Base-by-base conservation (phyloP, 1,140 invertebrate species). In the Tetranychus cinnabarinus region DNA sequence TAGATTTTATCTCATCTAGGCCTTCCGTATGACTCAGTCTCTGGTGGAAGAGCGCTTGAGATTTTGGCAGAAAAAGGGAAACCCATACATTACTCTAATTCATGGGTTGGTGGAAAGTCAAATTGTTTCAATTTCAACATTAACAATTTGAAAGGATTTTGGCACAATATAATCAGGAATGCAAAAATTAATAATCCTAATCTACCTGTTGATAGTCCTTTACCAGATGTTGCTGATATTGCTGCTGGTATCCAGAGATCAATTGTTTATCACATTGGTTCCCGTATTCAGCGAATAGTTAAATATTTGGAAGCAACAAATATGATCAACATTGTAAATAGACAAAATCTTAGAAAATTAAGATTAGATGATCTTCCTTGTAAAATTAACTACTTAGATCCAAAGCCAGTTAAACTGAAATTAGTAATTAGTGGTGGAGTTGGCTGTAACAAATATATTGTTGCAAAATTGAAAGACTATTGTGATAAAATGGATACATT, bases 381-480 rank as follows among this genome's bases (percentile, higher is more conserved):
- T 13, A 59, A 60, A 46, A 8, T 37, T 8, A 35, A 64, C 10
- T 34, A 54, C 35, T 45, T 15, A 37, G 12, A 34, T 36, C 13
- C 33, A 35, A 37, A 7, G 1, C 54, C 61, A 31, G n/a, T 48
- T 13, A 45, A 56, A 23, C 31, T 52, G 13, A 42, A 58, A 64
- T 45, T n/a, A 65, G 84, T 93, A 36, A 77, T 97, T 1, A 95
- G 91, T 56, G 95, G 95, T 23, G 95, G 95, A 58, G 92, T 95
- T 12, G 93, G 92, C 5, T 86, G 86, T 69, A 98, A 97, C 72
- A 74, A 82, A 71, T 87, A 82, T 68, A 82, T 97, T 23, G 78
- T 79, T 56, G 72, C 76, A 62, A 77, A 79, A 59, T 71, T 98
- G 5, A 66, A 75, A 67, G 71, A 80, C 61, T 67, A 93, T 54